A percentile compares a stretch with the other conserved stretches of the same genome.
phyloP scores from a whole-genome alignment of 1,140 invertebrate species.

The Phocides pigmalion region DNA sequence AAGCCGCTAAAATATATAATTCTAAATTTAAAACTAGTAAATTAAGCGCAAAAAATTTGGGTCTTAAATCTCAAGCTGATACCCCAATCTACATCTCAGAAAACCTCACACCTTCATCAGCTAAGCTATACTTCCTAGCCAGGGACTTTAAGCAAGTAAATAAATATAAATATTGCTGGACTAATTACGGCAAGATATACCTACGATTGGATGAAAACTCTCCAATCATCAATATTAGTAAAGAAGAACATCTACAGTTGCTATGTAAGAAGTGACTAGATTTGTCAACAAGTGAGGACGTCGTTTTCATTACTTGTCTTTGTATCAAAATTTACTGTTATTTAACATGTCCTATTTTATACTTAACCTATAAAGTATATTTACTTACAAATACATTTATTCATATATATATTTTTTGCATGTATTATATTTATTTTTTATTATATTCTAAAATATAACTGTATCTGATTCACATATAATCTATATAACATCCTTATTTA shows the following conservation, averaged over 20 bases:
- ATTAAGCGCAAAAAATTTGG: constrained; percentile 31
- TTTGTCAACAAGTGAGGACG: background rate
- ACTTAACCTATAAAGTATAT: too few species aligned
- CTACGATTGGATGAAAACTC: constrained; percentile 28
- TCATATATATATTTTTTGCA: too few species aligned
- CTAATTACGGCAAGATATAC: constrained; percentile 39
- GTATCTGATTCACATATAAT: too few species aligned
- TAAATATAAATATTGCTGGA: constrained; percentile 40
- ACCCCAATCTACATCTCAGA: constrained; percentile 31
- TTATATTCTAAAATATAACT: too few species aligned
- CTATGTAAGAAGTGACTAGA: constrained; percentile 1
- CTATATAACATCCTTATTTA: too few species aligned
- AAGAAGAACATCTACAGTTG: constrained; percentile 32
- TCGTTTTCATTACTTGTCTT: too few species aligned
- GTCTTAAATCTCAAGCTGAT: constrained; percentile 14
- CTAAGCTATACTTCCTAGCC: constrained; percentile 37
- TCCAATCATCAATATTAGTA: constrained; percentile 21
- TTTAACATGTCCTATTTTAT: too few species aligned
- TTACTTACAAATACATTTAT: too few species aligned
- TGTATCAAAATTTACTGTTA: too few species aligned
- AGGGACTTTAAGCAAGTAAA: constrained; percentile 32
- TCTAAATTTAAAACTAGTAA: constrained; percentile 26
- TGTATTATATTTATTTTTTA: too few species aligned
- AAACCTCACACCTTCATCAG: constrained; percentile 27
- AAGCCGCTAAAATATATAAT: constrained; percentile 29